These are phyloP conservation scores for Polydrusus tereticollis DNA, from an alignment of 2,888 invertebrate genomes.

Conservation along the genomic window DNA sequence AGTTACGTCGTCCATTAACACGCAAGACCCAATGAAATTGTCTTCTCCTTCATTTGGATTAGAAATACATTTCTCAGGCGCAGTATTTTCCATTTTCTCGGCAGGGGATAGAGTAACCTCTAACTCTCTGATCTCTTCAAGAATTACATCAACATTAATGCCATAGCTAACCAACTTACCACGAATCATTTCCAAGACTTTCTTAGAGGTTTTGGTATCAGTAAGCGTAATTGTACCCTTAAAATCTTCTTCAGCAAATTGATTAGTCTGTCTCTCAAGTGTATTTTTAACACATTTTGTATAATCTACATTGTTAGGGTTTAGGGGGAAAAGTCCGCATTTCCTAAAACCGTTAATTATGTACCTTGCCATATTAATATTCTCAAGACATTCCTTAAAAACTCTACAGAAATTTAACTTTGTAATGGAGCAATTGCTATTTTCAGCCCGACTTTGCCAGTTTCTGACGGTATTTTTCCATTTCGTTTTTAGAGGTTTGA, in stretches of 20 bases:
- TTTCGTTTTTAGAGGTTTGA: slow-evolving; percentile 52
- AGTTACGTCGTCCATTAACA: too few species aligned
- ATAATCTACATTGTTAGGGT: slow-evolving; percentile 40
- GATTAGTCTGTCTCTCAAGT: not conserved
- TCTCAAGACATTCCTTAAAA: slow-evolving; percentile 42
- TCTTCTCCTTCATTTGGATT: too few species aligned
- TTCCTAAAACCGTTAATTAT: slow-evolving; percentile 39
- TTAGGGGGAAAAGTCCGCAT: slow-evolving; percentile 36
- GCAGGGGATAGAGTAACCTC: too few species aligned
- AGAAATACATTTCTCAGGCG: too few species aligned
- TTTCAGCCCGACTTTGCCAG: slow-evolving; percentile 48
- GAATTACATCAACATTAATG: too few species aligned
- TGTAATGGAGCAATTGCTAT: slow-evolving; percentile 46
- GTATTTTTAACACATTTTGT: slow-evolving; percentile 10
- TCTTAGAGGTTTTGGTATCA: too few species aligned
- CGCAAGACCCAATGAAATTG: too few species aligned
- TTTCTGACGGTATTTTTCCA: slow-evolving; percentile 53
- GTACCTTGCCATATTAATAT: slow-evolving; percentile 14
- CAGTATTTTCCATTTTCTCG: too few species aligned
- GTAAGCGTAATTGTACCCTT: too few species aligned
- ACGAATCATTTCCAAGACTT: too few species aligned
- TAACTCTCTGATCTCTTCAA: too few species aligned
- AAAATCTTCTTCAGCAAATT: not conserved
- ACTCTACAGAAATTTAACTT: slow-evolving; percentile 53
- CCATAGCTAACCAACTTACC: too few species aligned